Evolutionary conservation across 2,797 vertebrate genomes (phyloP).

Genomic region (Agapornis canus): DNA sequence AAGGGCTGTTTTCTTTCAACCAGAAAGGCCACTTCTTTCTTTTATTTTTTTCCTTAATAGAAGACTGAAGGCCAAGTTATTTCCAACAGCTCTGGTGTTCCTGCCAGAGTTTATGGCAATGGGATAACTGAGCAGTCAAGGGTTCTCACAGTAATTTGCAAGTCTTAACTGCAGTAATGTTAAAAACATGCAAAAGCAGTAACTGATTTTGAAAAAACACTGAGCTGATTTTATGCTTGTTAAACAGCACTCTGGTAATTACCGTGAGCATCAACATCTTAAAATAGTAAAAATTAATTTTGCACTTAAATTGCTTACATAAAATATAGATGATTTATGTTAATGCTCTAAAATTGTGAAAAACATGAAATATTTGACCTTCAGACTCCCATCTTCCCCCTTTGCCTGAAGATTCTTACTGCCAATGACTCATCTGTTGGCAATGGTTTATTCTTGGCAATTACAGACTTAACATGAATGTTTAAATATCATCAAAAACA

Average conservation of each 20-base stretch:
- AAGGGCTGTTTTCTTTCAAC: background rate
- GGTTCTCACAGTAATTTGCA: background rate
- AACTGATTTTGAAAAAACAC: constrained; percentile 46
- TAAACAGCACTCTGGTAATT: constrained; percentile 58
- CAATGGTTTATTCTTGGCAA: constrained; percentile 54
- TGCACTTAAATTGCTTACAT: constrained; percentile 62
- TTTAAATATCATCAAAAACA: constrained; percentile 68
- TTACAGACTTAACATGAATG: constrained; percentile 51
- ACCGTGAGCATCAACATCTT: constrained; percentile 55
- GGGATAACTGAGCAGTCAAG: background rate
- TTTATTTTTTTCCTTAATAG: background rate
- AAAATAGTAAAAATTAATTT: constrained; percentile 70
- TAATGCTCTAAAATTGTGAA: constrained; percentile 39
- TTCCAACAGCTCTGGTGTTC: background rate
- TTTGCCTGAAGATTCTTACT: constrained; percentile 38
- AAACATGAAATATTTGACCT: constrained; percentile 47
- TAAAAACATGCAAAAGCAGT: constrained; percentile 32
- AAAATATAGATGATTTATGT: constrained; percentile 60
- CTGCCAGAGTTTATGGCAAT: background rate
- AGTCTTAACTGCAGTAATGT: background rate
- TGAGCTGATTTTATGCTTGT: constrained; percentile 52
- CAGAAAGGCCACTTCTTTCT: background rate
- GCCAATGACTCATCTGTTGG: constrained; percentile 57
- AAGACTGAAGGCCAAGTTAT: background rate
- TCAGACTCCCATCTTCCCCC: constrained; percentile 15